These are phyloP conservation scores for Pristionchus maxplancki DNA, from an alignment of 2,888 invertebrate genomes.

Conservation along the genomic window DNA sequence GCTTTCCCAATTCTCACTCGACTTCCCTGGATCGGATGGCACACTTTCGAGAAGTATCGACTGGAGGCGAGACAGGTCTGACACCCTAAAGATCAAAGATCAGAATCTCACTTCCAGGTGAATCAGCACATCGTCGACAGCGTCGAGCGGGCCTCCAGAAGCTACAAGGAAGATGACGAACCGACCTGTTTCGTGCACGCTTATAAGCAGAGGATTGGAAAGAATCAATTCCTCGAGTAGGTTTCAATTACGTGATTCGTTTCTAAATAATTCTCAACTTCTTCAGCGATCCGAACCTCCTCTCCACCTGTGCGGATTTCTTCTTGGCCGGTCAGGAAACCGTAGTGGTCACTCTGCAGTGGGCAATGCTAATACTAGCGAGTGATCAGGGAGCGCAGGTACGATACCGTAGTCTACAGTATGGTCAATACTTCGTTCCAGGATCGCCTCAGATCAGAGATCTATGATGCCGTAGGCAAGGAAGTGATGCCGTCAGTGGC, in stretches of 20 bases:
- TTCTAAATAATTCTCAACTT: background rate
- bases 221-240: background rate
- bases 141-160: background rate
- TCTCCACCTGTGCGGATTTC: constrained; percentile 7
- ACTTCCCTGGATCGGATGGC: constrained; percentile 40
- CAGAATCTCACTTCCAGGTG: background rate
- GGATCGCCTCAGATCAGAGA: background rate
- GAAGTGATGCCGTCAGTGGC: background rate
- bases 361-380: background rate
- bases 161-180: background rate
- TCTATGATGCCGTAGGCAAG: background rate
- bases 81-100: background rate
- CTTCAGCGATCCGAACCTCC: background rate
- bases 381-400: background rate
- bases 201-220: background rate
- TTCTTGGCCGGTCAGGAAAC: background rate
- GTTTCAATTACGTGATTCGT: background rate
- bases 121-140: background rate
- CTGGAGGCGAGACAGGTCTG: background rate
- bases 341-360: background rate
- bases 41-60: constrained; percentile 18
- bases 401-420: background rate
- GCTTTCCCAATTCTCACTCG: background rate
- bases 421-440: background rate
- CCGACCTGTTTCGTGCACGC: constrained; percentile 17